phyloP scores from a whole-genome alignment of 2,113 vertebrate species.

The Bostrychus sinensis region DNA sequence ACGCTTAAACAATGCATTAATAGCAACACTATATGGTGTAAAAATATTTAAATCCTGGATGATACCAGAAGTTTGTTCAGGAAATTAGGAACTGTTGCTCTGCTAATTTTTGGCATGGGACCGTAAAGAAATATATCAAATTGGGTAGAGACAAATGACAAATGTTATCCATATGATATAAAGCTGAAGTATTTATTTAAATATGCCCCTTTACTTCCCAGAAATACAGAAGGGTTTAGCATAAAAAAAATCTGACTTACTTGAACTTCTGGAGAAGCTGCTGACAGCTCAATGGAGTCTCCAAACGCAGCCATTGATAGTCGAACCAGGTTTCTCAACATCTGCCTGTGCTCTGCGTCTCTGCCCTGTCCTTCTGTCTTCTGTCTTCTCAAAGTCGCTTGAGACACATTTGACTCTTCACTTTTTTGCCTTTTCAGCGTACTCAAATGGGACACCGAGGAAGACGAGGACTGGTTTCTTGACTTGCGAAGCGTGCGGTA shows the following conservation, averaged over 20 bases:
- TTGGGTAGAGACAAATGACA: too few species aligned
- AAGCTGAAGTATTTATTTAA: too few species aligned
- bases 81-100: too few species aligned
- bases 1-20: too few species aligned
- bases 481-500: conserved; percentile 70
- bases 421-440: conserved; percentile 66
- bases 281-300: conserved; percentile 82
- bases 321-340: conserved; percentile 89
- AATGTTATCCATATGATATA: too few species aligned
- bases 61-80: too few species aligned
- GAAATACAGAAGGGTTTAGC: not conserved
- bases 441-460: conserved; percentile 60
- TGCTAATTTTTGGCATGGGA: too few species aligned
- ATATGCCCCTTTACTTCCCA: too few species aligned
- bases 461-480: conserved; percentile 66
- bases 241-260: conserved; percentile 70
- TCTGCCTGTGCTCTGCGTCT: conserved; percentile 78
- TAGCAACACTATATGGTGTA: too few species aligned
- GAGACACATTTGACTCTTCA: conserved; percentile 36
- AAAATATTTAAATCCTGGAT: too few species aligned
- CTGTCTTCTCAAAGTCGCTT: conserved; percentile 74
- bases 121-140: too few species aligned
- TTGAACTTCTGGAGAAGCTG: conserved; percentile 92
- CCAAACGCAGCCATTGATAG: conserved; percentile 93
- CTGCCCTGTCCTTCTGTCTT: conserved; percentile 56